Conservation (phyloP, 2,797 vertebrate species). For the Chiloscyllium punctatum region DNA sequence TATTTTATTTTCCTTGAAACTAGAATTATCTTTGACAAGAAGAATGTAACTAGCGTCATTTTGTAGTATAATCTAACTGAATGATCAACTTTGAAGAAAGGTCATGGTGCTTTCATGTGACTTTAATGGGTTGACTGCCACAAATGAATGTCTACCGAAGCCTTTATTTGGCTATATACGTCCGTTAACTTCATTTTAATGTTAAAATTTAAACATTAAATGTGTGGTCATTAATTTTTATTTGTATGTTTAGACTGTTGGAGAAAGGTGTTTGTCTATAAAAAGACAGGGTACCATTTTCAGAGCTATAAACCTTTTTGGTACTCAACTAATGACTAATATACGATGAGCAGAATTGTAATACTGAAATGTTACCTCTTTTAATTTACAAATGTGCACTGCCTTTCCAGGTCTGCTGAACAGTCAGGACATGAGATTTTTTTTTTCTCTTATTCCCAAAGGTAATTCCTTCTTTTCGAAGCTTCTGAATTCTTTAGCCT, state of each 20-base stretch:
- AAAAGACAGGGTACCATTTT: not conserved
- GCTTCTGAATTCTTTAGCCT: not conserved
- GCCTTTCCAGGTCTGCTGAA: slow-evolving; percentile 14
- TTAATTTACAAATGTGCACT: slow-evolving; percentile 21
- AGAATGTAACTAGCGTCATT: not conserved
- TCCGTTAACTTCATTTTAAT: slow-evolving; percentile 1
- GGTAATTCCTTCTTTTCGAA: slow-evolving; percentile 2
- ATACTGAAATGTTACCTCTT: not conserved
- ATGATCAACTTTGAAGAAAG: not conserved
- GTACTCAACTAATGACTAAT: slow-evolving; percentile 11
- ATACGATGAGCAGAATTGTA: not conserved
- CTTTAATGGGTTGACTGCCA: not conserved
- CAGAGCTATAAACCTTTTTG: not conserved
- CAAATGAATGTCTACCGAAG: not conserved
- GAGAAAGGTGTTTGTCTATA: not conserved
- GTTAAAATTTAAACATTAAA: not conserved
- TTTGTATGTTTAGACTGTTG: not conserved
- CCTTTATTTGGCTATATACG: not conserved
- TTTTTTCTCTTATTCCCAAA: not conserved
- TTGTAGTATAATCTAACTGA: not conserved
- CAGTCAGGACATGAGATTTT: slow-evolving; percentile 1
- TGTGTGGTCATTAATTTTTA: not conserved
- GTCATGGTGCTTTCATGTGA: not conserved
- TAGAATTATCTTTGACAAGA: not conserved
- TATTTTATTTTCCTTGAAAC: not conserved